A percentile compares a stretch with the other conserved stretches of the same genome.
Conservation (phyloP, 2,113 vertebrate genomes). For the Oryzias javanicus region DNA sequence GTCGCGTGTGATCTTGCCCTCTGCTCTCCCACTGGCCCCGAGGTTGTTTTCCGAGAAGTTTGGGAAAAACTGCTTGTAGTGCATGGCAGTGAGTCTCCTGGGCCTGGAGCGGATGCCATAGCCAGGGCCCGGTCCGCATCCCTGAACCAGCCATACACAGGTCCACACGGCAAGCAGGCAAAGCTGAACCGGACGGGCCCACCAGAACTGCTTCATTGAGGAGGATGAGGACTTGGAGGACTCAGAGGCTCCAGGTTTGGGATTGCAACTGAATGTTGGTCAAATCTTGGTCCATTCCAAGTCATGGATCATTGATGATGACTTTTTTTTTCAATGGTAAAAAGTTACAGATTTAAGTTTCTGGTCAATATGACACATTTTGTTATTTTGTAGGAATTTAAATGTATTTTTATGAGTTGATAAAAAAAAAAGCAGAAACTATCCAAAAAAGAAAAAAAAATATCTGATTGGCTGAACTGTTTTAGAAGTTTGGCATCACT, state of each 20-base stretch:
- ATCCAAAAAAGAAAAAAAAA: background rate
- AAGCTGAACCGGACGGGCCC: conserved; percentile 72
- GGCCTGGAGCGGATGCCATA: conserved; percentile 83
- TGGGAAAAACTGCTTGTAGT: conserved; percentile 90
- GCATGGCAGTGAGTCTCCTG: conserved; percentile 88
- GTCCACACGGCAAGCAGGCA: conserved; percentile 78
- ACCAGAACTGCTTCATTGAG: conserved; percentile 78
- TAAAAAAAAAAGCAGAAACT: background rate
- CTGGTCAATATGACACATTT: background rate
- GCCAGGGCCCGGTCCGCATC: conserved; percentile 88
- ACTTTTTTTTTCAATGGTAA: conserved; percentile 1
- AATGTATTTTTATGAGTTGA: conserved; percentile 5
- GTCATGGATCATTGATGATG: conserved; percentile 39
- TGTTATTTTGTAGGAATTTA: too few relatives aligned
- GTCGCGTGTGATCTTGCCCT: conserved; percentile 91
- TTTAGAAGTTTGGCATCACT: conserved; percentile 11
- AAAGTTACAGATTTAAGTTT: background rate
- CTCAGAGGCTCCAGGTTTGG: conserved; percentile 65
- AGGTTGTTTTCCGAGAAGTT: conserved; percentile 97
- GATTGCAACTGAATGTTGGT: conserved; percentile 59
- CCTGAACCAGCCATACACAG: conserved; percentile 77
- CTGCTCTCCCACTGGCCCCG: conserved; percentile 93
- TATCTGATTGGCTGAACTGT: conserved; percentile 9
- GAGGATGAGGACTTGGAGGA: conserved; percentile 55
- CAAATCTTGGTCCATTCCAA: conserved; percentile 62